Evolutionary conservation across 2,888 invertebrate genomes (phyloP), one percentile per base, ranked within the genome.

Genomic region (Parthenolecanium corni): DNA sequence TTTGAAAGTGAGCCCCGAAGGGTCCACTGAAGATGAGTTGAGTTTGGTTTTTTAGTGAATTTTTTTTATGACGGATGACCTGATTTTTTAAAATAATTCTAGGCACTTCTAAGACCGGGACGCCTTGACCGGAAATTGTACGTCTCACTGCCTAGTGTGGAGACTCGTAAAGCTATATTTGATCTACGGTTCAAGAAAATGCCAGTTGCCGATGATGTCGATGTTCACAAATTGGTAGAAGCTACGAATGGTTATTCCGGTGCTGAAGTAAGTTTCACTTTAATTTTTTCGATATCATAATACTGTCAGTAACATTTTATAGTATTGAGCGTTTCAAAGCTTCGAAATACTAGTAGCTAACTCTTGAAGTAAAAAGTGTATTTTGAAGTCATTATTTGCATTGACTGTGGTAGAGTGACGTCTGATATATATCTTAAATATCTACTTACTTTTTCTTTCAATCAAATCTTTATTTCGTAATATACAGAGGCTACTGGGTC

Each of bases 41-140:
- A n/a, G n/a, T n/a, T n/a, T 20, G 36, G 1, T 16, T 5, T 36
- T 21, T 18, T 44, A 1, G 20, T 1, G 18, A 0, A 1, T 47
- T 47, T 2, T 36, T 36, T 16, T 38, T 52, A 5, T 52, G 1
- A 38, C 12, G 36, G 1, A 52, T 31, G n/a, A n/a, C n/a, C n/a
- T n/a, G n/a, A n/a, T n/a, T n/a, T n/a, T n/a, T n/a, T n/a, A n/a
- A n/a, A n/a, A n/a, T n/a, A n/a, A 23, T 40, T 18, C 6, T 16
- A 82, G 80, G 96, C 96, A 0, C 75, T 98, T 20, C 75, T 97
- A 23, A 78, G 96, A 63, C 94, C 95, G 0, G 94, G 96, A 0
- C 80, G 96, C 49, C 78, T 97, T 51, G 95, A 95, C 74, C 78
- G 91, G 64, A 81, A 94, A 25, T 84, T 97, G 61, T 93, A 97